These are phyloP conservation scores for Bergia sp. DNA, from an alignment of 92 coral and sea anemone genomes.

Conservation along the genomic window DNA sequence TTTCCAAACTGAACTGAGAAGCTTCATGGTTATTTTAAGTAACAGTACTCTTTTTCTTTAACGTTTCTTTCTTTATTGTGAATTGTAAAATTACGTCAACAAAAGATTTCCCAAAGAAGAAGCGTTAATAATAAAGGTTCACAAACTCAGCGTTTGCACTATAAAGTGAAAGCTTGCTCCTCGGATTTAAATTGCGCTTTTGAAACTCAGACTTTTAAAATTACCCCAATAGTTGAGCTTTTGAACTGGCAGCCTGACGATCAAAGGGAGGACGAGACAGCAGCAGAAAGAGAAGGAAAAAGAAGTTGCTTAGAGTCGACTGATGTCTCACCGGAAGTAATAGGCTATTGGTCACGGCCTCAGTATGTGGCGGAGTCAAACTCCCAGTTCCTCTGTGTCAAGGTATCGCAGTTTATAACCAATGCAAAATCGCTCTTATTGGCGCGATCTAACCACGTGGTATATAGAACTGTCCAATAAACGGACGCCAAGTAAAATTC, in stretches of 20 bases:
- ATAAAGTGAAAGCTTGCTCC: background rate
- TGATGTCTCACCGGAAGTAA: conserved; percentile 1
- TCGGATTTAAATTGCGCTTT: background rate
- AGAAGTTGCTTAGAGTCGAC: background rate
- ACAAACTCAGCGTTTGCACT: background rate
- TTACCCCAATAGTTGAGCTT: conserved; percentile 11
- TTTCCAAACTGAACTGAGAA: no score
- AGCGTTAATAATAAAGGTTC: background rate
- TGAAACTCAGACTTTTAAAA: background rate
- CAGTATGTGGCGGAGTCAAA: conserved; percentile 16
- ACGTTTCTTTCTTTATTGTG: no score
- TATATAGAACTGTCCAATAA: no score
- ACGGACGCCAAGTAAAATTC: no score
- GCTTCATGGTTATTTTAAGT: no score
- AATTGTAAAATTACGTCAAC: no score
- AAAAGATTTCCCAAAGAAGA: background rate
- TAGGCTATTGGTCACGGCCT: conserved; percentile 28
- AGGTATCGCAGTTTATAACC: conserved; percentile 3
- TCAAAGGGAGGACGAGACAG: background rate
- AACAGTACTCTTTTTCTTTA: no score
- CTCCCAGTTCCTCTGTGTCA: conserved; percentile 33
- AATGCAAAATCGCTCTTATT: no score
- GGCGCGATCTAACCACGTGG: no score
- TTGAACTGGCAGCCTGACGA: conserved; percentile 35
- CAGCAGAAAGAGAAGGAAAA: background rate